Conservation (phyloP, 2,113 vertebrate genomes). For the Euleptes europaea region DNA sequence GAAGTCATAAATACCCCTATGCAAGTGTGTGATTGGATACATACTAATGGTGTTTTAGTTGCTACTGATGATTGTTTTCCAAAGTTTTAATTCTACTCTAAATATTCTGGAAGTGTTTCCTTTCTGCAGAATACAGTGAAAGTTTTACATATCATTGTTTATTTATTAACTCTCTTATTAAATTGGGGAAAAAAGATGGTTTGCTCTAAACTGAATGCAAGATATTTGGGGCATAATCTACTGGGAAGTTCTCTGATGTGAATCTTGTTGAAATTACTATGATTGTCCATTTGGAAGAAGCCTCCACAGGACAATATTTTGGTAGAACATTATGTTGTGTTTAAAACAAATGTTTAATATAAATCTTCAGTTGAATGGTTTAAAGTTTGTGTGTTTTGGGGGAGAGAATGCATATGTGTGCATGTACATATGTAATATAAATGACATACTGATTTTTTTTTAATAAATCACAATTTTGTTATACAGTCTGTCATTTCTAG, state of each 20-base stretch:
- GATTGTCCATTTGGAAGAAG: neutral
- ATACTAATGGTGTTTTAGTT: neutral
- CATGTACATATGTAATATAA: neutral
- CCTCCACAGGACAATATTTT: neutral
- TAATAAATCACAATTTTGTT: no score
- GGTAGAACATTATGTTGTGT: neutral
- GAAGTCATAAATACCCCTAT: no score
- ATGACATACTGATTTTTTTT: no score
- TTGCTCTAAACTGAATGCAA: neutral
- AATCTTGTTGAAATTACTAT: neutral
- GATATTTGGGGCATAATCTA: neutral
- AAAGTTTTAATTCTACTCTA: neutral
- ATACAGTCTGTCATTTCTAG: neutral
- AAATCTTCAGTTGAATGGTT: constrained; percentile 8
- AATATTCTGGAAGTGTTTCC: neutral
- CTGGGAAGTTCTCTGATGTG: neutral
- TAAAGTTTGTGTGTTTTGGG: neutral
- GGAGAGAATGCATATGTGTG: neutral
- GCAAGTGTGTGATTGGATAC: no score
- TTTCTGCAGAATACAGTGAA: neutral
- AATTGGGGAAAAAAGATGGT: neutral
- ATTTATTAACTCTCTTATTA: neutral
- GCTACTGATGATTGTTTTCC: constrained; percentile 5
- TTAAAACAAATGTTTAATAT: constrained; percentile 13
- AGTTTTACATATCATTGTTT: neutral